Conservation (phyloP, 2,113 vertebrate genomes). For the Bombycilla garrulus region DNA sequence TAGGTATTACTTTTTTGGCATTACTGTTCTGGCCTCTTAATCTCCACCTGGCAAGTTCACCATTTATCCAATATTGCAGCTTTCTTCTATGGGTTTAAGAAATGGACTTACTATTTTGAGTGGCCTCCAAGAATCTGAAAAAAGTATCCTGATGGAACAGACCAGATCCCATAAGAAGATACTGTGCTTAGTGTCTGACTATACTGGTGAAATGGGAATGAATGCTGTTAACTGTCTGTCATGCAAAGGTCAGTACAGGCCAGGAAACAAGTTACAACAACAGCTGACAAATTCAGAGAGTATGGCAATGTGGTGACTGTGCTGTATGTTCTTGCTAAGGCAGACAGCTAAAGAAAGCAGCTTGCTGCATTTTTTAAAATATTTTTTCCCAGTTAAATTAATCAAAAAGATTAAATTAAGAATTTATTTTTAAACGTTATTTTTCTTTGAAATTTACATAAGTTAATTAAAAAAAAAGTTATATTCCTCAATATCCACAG, state of each 20-base stretch:
- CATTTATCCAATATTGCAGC: not conserved
- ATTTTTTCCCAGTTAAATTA: not conserved
- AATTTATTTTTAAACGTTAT: not conserved
- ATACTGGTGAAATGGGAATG: not conserved
- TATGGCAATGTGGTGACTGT: not conserved
- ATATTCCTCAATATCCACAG: not conserved
- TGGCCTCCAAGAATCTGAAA: not conserved
- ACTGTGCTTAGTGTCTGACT: not conserved
- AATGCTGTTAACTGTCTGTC: not conserved
- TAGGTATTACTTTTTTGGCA: not conserved
- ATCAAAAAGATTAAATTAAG: not conserved
- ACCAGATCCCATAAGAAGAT: not conserved
- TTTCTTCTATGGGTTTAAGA: not conserved
- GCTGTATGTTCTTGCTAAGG: not conserved
- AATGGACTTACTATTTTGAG: not conserved
- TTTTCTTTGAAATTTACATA: not conserved
- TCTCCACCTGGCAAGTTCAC: not conserved
- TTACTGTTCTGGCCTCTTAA: not conserved
- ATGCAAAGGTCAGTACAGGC: fast-evolving
- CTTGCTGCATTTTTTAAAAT: not conserved
- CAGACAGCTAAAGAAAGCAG: not conserved
- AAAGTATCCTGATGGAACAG: not conserved
- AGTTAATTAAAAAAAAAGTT: not conserved
- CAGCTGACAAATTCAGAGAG: not conserved
- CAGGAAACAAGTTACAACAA: not conserved